Base-by-base conservation (phyloP, 2,797 vertebrate genomes). In the Zenarchopterus dispar region DNA sequence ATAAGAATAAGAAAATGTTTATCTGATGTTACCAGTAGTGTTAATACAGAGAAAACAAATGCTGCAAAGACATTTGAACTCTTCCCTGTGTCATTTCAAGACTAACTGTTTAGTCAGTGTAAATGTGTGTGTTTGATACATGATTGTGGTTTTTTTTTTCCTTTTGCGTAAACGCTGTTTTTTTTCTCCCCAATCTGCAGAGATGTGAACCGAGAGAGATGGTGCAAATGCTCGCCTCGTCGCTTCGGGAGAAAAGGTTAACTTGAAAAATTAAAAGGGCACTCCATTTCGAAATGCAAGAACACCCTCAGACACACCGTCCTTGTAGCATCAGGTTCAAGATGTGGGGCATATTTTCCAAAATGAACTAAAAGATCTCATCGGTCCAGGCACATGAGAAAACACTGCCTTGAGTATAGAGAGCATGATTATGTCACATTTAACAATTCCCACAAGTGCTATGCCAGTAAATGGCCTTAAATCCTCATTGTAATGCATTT, bases 121-220 rank as follows among this genome's bases (percentile, higher is more conserved):
- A n/a, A n/a, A n/a, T 22, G 48, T 74, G 53, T 57, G 68, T 55
- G 48, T 57, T 52, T 66, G 39, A 44, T 44, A 48, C 59, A 63
- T 55, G 44, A 48, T n/a, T 39, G 55, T 63, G 61, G 3, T 18
- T 43, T 17, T 17, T 24, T 23, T 57, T 51, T 65, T 69, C 24
- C 31, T 23, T 57, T 51, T 65, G 70, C 24, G 7, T 50, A 22
- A 41, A 47, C 24, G 18, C 50, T 52, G 36, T 28, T 19, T 73
- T 61, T 77, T 87, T 80, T 62, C n/a, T 67, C 85, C 24, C 64
- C 70, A 75, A 47, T 68, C 17, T 70, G 75, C 91, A 94, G 93
- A 92, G 67, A 93, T 93, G 93, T 93, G 86, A 93, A 70, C 60
- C 76, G 18, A 64, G 70, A 41, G 58, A 50, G 66, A 84, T 58